Percentiles rank a stretch among this genome's conserved stretches.
These are phyloP conservation scores for Brachymystax lenok DNA, from an alignment of 2,797 vertebrate species.

Conservation along the genomic window DNA sequence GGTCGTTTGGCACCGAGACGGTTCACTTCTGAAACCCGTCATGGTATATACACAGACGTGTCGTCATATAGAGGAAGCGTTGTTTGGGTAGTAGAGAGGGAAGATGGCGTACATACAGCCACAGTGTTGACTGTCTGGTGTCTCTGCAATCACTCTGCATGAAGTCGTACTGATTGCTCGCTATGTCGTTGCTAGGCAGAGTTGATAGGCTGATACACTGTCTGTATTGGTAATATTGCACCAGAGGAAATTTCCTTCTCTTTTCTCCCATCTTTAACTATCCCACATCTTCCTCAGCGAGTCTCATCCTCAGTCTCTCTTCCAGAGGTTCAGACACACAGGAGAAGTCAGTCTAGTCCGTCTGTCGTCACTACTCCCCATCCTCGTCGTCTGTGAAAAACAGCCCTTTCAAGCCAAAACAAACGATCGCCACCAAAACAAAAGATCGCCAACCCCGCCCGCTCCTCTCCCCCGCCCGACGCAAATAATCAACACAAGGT, in stretches of 20 bases:
- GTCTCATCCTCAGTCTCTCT: not conserved
- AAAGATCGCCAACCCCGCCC: constrained; percentile 46
- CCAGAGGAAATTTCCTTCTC: no score
- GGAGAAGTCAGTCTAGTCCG: constrained; percentile 33
- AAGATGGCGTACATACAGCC: constrained; percentile 10
- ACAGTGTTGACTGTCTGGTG: constrained; percentile 23
- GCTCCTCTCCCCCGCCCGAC: constrained; percentile 17
- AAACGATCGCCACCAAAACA: constrained; percentile 42
- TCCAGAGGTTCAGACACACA: not conserved
- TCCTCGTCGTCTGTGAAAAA: constrained; percentile 22
- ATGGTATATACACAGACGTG: not conserved
- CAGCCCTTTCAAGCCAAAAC: not conserved
- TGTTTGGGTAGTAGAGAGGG: not conserved
- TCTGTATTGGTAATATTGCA: not conserved
- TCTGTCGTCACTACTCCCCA: not conserved
- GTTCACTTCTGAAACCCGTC: constrained; percentile 6
- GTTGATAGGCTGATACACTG: constrained; percentile 22
- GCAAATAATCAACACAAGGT: constrained; percentile 54
- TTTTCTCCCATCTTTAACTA: not conserved
- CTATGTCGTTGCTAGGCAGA: constrained; percentile 56
- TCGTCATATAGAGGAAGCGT: not conserved
- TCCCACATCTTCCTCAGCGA: not conserved
- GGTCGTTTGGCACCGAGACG: constrained; percentile 28
- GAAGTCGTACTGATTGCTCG: no score
- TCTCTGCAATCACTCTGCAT: constrained; percentile 35